Evolutionary conservation across 2,888 invertebrate species (phyloP).

Genomic region (Dynastes grantii): DNA sequence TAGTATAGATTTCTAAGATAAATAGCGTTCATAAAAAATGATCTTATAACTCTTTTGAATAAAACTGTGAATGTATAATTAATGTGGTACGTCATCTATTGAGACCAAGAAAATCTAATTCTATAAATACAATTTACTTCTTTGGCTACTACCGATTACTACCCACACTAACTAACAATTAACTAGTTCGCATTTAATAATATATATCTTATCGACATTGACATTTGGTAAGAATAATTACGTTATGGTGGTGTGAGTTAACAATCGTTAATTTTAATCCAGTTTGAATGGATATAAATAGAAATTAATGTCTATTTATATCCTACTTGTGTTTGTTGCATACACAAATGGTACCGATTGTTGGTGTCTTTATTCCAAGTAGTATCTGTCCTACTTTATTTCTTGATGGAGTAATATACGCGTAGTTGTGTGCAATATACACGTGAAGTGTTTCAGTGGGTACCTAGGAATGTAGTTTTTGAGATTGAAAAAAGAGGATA

Average conservation of each 20-base stretch:
- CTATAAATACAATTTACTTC: constrained; percentile 1
- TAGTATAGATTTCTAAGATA: too few species aligned
- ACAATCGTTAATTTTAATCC: neutral
- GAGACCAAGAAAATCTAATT: neutral
- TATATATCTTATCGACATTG: constrained; percentile 16
- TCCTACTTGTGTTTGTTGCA: neutral
- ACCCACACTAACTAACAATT: neutral
- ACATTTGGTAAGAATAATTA: constrained; percentile 24
- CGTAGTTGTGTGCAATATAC: too few species aligned
- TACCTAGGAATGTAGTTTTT: too few species aligned
- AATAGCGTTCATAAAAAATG: too few species aligned
- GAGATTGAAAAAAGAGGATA: too few species aligned
- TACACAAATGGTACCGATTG: neutral
- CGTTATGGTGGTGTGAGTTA: constrained; percentile 1
- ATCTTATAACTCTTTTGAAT: too few species aligned
- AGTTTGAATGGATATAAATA: constrained; percentile 2
- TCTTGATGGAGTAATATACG: neutral
- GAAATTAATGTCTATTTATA: constrained; percentile 26
- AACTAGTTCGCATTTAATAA: neutral
- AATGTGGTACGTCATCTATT: neutral
- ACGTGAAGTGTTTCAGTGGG: too few species aligned
- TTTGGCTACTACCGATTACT: neutral
- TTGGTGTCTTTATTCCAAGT: neutral
- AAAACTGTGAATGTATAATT: too few species aligned
- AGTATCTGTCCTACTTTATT: neutral